Conservation (phyloP, 2,888 invertebrate genomes). For the Augochlorella aurata region DNA sequence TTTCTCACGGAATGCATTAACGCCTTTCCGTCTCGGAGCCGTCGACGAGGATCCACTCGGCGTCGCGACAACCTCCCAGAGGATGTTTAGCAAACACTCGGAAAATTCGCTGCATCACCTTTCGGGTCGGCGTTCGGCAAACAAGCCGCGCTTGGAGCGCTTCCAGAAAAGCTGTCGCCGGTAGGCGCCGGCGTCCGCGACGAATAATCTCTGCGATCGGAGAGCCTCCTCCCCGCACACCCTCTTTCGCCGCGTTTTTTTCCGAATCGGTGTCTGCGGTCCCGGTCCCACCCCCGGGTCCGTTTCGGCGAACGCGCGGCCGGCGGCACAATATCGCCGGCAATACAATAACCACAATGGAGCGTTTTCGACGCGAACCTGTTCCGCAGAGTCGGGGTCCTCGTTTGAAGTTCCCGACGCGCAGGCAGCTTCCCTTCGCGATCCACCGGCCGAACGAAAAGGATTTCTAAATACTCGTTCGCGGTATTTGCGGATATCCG, state of each 20-base stretch:
- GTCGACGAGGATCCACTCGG: conserved; percentile 57
- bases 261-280: neutral
- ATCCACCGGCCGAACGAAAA: conserved; percentile 24
- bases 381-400: conserved; percentile 31
- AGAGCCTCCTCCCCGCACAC: neutral
- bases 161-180: conserved; percentile 69
- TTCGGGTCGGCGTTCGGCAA: conserved; percentile 68
- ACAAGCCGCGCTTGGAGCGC: conserved; percentile 69
- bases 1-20: conserved; percentile 60
- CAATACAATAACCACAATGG: conserved; percentile 55
- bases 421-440: conserved; percentile 10
- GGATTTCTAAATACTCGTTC: conserved; percentile 57
- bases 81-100: conserved; percentile 77
- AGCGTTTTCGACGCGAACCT: conserved; percentile 41
- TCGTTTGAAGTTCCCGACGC: conserved; percentile 64
- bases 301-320: neutral
- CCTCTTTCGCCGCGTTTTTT: neutral
- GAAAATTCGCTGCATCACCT: conserved; percentile 77
- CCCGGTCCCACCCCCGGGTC: neutral
- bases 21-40: conserved; percentile 44
- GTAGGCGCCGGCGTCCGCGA: conserved; percentile 54
- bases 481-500: conserved; percentile 68
- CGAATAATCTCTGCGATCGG: conserved; percentile 34
- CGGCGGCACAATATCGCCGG: conserved; percentile 38
- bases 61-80: conserved; percentile 55